phyloP scores from a whole-genome alignment of 2,888 invertebrate species.

The Exephanes ischioxanthus region DNA sequence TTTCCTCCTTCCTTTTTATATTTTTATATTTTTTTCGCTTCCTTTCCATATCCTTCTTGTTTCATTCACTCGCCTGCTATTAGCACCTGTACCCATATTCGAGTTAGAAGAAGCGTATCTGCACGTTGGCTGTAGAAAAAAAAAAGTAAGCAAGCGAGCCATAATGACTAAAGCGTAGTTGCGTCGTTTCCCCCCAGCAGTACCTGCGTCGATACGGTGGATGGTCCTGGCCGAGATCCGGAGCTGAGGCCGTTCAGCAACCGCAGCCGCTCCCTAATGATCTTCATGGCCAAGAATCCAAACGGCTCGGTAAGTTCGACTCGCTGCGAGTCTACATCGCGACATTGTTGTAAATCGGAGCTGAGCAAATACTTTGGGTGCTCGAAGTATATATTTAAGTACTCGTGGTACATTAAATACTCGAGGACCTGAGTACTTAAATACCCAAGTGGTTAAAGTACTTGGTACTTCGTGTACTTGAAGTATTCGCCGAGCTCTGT shows the following conservation, averaged over 20 bases:
- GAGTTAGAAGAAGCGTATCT: slow-evolving; percentile 7
- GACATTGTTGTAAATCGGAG: slow-evolving; percentile 30
- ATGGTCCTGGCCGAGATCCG: slow-evolving; percentile 84
- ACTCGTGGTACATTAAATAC: background rate
- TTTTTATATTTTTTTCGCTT: slow-evolving; percentile 16
- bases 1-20: slow-evolving; percentile 36
- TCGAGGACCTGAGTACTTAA: background rate
- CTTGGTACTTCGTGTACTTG: background rate
- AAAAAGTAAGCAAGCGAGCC: slow-evolving; percentile 33
- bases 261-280: slow-evolving; percentile 84
- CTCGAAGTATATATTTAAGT: background rate
- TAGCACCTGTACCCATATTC: slow-evolving; percentile 19
- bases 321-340: slow-evolving; percentile 49
- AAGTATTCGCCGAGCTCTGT: background rate
- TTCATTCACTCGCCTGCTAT: slow-evolving; percentile 13
- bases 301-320: slow-evolving; percentile 81
- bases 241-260: slow-evolving; percentile 84
- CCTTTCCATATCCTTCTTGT: slow-evolving; percentile 9
- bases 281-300: slow-evolving; percentile 84
- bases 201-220: slow-evolving; percentile 83
- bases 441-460: background rate
- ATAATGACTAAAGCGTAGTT: slow-evolving; percentile 63
- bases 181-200: slow-evolving; percentile 71
- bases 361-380: background rate
- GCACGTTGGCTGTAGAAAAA: background rate